Evolutionary conservation across 2,797 vertebrate genomes (phyloP).

Genomic region (Podarcis lilfordi): DNA sequence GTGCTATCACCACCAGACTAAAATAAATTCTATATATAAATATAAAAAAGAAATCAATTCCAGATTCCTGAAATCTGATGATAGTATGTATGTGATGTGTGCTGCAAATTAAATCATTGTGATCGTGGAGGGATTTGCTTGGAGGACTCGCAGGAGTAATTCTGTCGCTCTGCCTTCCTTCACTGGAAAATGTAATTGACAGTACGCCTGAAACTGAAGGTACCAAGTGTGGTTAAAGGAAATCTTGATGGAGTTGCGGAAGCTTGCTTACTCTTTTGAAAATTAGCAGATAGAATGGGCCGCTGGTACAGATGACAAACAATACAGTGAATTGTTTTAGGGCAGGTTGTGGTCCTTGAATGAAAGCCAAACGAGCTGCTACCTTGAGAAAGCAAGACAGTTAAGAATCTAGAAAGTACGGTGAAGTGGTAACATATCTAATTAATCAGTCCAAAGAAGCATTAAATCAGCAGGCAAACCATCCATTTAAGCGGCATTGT

Average conservation of each 20-base stretch:
- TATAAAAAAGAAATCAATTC: not conserved
- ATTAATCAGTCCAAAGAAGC: conserved; percentile 41
- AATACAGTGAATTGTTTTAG: not conserved
- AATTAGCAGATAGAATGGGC: not conserved
- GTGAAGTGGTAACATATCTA: conserved; percentile 14
- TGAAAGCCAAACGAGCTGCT: not conserved
- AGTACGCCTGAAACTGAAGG: not conserved
- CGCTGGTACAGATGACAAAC: conserved; percentile 8
- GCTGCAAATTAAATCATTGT: not conserved
- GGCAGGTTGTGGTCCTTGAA: conserved; percentile 3
- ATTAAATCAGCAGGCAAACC: conserved; percentile 38
- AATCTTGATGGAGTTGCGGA: not conserved
- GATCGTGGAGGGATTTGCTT: not conserved
- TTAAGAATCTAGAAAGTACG: conserved; percentile 27
- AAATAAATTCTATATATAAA: not conserved
- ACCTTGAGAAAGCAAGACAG: conserved; percentile 11
- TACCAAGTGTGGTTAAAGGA: not conserved
- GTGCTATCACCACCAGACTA: not conserved
- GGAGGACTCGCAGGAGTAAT: not conserved
- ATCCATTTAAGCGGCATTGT: conserved; percentile 38
- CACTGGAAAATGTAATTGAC: not conserved
- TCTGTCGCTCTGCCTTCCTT: not conserved
- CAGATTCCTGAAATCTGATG: not conserved
- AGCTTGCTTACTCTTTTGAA: not conserved
- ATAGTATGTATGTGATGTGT: not conserved